Percentiles rank a stretch among this genome's conserved stretches.
These are phyloP conservation scores for Ammospiza caudacuta DNA, from an alignment of 2,113 vertebrate species.

Conservation along the genomic window DNA sequence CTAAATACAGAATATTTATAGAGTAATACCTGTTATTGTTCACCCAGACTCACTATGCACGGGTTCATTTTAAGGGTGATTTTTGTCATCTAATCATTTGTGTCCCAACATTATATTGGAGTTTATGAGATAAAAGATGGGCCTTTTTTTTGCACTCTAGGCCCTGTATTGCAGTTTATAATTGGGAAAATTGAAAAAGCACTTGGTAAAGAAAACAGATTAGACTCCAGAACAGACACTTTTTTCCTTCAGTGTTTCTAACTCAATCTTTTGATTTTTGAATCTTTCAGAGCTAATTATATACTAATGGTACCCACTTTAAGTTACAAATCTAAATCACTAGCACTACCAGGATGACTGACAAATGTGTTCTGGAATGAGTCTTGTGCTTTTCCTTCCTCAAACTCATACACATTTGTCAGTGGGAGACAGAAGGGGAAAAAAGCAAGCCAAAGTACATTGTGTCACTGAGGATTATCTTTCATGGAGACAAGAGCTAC, in stretches of 20 bases:
- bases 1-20: not conserved
- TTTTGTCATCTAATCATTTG: not conserved
- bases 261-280: conserved; percentile 10
- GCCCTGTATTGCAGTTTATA: not conserved
- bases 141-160: not conserved
- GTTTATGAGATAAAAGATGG: not conserved
- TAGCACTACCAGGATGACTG: not conserved
- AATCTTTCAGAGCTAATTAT: conserved; percentile 34
- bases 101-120: not conserved
- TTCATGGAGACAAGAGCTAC: not conserved
- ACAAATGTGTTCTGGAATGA: conserved; percentile 1
- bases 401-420: not conserved
- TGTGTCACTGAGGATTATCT: not conserved
- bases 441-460: not conserved
- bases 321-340: conserved; percentile 22
- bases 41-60: not conserved
- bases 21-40: not conserved
- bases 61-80: not conserved
- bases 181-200: not conserved
- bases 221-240: not conserved
- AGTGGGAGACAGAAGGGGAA: not conserved
- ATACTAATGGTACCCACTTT: not conserved
- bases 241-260: conserved; percentile 12
- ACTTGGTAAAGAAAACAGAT: not conserved
- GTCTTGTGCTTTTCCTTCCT: not conserved